Base-by-base conservation (phyloP, 2,888 invertebrate genomes). In the Temnothorax unifasciatus region DNA sequence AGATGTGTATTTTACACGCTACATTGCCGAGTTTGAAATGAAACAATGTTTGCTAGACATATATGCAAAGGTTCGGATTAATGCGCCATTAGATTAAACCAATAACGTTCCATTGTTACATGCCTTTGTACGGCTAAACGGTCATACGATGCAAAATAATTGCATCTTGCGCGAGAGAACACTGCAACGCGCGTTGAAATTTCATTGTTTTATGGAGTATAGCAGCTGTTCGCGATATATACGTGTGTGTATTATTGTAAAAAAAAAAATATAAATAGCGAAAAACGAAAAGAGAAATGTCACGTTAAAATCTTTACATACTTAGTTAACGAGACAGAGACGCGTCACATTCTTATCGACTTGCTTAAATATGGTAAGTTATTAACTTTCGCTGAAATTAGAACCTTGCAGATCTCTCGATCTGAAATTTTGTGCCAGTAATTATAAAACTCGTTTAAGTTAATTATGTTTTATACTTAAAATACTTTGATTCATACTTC, bases 41-140 rank as follows among this genome's bases (percentile, higher is more conserved):
- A 71, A 76, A 64, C 52, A 76, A 44, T 38, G 79, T 81, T 81
- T 59, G 25, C 54, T 25, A 18, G 44, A 59, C 59, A 34, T 61
- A 59, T 71, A 71, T 54, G 73, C 25, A 69, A 59, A 71, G 79
- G 47, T 15, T 59, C 71, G 59, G 47, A 71, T 81, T 81, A 81
- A 71, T 71, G 73, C 34, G 13, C 73, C 38, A 81, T 81, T 81
- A 71, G 59, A 79, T 69, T 71, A 81, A 71, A 47, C 59, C 73
- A 81, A 81, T 81, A 81, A 81, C 9, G 73, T 47, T 38, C 59
- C 59, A 71, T 81, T 81, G 73, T 71, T 71, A 34, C 59, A 1
- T 38, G 34, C 59, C 59, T 71, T 79, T 79, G 71, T 59, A 71
- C 9, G 21, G 13, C 18, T 47, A 59, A 71, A 81, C 57, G 71